Conservation (phyloP, 1,140 invertebrate genomes). For the Hycleus cichorii region DNA sequence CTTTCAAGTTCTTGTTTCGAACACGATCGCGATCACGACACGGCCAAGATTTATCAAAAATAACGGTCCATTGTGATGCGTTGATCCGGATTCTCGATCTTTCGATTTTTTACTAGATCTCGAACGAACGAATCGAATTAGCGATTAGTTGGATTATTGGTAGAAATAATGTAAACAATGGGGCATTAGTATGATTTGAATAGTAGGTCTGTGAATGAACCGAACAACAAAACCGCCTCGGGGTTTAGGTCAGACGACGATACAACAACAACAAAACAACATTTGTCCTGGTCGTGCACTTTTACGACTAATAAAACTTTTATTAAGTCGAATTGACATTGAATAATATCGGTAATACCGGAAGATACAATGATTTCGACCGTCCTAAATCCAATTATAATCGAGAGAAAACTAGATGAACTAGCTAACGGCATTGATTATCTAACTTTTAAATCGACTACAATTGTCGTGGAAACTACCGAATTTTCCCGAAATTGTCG, state of each 20-base stretch:
- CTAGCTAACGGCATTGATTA: too few species aligned
- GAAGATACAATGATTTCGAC: neutral
- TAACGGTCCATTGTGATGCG: neutral
- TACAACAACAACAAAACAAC: too few species aligned
- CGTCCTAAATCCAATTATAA: slow-evolving; percentile 1
- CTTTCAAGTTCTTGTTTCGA: neutral
- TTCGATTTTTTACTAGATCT: neutral
- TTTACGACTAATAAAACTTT: slow-evolving; percentile 14
- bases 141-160: too few species aligned
- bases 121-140: too few species aligned
- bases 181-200: slow-evolving; percentile 5
- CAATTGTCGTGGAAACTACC: too few species aligned
- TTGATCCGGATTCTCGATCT: neutral
- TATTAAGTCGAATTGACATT: slow-evolving; percentile 1
- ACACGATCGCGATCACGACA: neutral
- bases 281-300: slow-evolving; percentile 9
- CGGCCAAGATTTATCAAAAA: neutral
- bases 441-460: too few species aligned
- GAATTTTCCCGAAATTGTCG: too few species aligned
- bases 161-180: too few species aligned
- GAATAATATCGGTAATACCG: slow-evolving; percentile 6
- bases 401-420: too few species aligned
- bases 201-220: slow-evolving; percentile 15
- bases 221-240: slow-evolving; percentile 2
- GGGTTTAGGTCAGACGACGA: slow-evolving; percentile 13